These are phyloP conservation scores for Macropis europaea DNA, from an alignment of 2,888 invertebrate species.

Conservation along the genomic window DNA sequence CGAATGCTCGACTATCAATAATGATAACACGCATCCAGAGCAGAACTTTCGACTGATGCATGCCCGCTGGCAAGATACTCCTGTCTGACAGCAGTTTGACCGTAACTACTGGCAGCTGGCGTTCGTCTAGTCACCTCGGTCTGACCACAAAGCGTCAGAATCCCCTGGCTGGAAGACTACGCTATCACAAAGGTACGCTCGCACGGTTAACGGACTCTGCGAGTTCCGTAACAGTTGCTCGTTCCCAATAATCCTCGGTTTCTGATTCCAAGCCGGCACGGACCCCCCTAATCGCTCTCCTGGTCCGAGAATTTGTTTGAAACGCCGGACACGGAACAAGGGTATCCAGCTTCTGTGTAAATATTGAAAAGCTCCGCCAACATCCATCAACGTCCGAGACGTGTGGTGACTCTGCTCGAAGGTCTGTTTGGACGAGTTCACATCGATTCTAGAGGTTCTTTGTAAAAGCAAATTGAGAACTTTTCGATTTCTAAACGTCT, in stretches of 20 bases:
- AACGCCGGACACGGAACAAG: not conserved
- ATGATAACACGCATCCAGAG: not conserved
- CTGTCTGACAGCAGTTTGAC: conserved; percentile 28
- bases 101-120: conserved; percentile 49
- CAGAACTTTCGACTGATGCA: not conserved
- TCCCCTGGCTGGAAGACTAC: conserved; percentile 7
- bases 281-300: not conserved
- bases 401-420: too few relatives aligned
- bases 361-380: not conserved
- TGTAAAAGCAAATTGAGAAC: too few relatives aligned
- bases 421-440: too few relatives aligned
- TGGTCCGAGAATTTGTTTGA: conserved; percentile 9
- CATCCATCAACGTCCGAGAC: too few relatives aligned
- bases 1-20: conserved; percentile 9
- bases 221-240: conserved; percentile 13
- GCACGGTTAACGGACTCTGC: not conserved
- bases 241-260: conserved; percentile 39
- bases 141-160: conserved; percentile 49
- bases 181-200: conserved; percentile 5
- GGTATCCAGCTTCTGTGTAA: not conserved
- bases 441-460: too few relatives aligned
- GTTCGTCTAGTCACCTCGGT: conserved; percentile 26
- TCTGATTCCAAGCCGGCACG: conserved; percentile 6
- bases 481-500: too few relatives aligned
- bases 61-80: not conserved